Evolutionary conservation across 2,797 vertebrate genomes (phyloP).

Genomic region (Gymnodraco acuticeps): DNA sequence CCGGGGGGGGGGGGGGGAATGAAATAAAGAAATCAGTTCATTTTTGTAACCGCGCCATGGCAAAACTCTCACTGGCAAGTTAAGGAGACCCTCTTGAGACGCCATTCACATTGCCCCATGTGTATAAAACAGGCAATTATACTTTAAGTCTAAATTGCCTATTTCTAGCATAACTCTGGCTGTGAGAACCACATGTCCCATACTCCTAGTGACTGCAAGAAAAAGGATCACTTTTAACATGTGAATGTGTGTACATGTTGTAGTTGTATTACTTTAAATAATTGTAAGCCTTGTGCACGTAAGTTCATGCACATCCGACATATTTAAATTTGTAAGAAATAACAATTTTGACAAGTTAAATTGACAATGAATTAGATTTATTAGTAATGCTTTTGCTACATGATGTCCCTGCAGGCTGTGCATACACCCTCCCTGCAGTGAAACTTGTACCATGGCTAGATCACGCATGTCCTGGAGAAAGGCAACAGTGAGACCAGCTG

Average conservation of each 20-base stretch:
- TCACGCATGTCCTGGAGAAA: constrained; percentile 28
- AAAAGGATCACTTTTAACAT: neutral
- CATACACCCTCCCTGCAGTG: constrained; percentile 73
- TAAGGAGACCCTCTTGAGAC: neutral
- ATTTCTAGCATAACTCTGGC: neutral
- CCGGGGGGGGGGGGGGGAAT: neutral
- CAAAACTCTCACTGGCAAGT: constrained; percentile 89
- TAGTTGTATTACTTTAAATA: neutral
- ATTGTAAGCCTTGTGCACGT: neutral
- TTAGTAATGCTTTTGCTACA: too few relatives aligned
- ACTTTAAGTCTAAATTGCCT: neutral
- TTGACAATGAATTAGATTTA: neutral
- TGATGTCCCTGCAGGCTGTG: neutral
- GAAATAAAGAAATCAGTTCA: constrained; percentile 9
- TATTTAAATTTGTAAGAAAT: neutral
- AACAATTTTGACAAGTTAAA: neutral
- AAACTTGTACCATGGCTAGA: constrained; percentile 90
- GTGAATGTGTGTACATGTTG: neutral
- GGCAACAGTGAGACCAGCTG: constrained; percentile 25
- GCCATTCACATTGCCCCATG: neutral
- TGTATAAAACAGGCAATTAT: neutral
- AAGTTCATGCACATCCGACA: neutral
- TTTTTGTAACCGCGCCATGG: constrained; percentile 90
- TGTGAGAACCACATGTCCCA: neutral
- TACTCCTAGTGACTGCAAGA: neutral